Conservation (phyloP, 2,888 invertebrate genomes). For the Leptinotarsa rubiginosa region DNA sequence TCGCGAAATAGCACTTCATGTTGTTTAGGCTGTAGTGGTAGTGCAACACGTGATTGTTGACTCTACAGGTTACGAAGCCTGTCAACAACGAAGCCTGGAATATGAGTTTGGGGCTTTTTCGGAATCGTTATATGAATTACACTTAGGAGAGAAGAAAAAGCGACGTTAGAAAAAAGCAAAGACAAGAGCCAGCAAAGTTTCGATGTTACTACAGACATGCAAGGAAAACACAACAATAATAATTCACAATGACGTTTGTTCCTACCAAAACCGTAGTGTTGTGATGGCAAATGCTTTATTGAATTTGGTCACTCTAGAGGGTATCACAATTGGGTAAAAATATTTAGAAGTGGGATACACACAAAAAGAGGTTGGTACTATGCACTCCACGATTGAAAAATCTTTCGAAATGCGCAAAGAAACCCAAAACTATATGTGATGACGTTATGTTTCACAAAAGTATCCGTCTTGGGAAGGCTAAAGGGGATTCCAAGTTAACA, state of each 20-base stretch:
- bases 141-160: no score
- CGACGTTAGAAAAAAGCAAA: no score
- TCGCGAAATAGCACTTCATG: no score
- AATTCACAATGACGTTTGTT: constrained; percentile 32
- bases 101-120: no score
- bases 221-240: not conserved
- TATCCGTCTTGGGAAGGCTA: constrained; percentile 29
- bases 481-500: constrained; percentile 28
- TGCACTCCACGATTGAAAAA: constrained; percentile 38
- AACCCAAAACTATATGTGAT: constrained; percentile 24
- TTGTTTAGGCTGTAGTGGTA: no score
- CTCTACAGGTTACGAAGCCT: no score
- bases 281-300: constrained; percentile 34
- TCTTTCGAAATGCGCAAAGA: constrained; percentile 25
- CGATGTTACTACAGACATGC: no score
- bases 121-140: no score
- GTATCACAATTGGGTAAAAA: constrained; percentile 38
- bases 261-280: constrained; percentile 33
- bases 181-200: no score
- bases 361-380: constrained; percentile 38
- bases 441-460: constrained; percentile 22
- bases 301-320: constrained; percentile 32
- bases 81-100: no score
- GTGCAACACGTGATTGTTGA: no score
- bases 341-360: constrained; percentile 38